Evolutionary conservation across 1,140 invertebrate genomes (phyloP), one percentile per base, ranked within the genome.

Genomic region (Magallana ariakensis): DNA sequence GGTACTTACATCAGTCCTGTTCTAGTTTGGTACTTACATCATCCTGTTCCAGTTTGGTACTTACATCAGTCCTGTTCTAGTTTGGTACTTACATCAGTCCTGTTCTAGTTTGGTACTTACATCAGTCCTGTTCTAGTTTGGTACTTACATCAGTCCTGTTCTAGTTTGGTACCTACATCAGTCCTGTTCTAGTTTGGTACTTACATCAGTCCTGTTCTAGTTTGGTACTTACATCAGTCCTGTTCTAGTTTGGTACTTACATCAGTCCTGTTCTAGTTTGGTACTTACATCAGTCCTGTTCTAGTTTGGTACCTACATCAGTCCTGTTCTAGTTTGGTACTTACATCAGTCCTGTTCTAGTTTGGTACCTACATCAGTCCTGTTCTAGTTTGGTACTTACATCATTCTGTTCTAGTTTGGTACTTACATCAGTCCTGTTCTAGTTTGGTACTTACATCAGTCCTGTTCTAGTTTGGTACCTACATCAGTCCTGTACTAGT

Each of bases 161-260:
- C 16, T 13, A 70, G 0, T 70, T 0, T 53, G 13, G 8, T 46
- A 90, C 92, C 90, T 91, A 95, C 93, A 93, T 97, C 97, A 0
- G 96, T 96, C n/a, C n/a, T n/a, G n/a, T n/a, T n/a, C n/a, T n/a
- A n/a, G n/a, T 33, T 33, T n/a, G 15, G 8, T 46, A 90, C 92
- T 91, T 91, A 95, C 93, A 93, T 97, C 97, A 0, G 96, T 96
- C 19, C 95, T 94, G 0, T 96, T 3, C 97, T 1, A 97, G 91
- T 7, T 96, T 96, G 97, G 16, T 22, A 66, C 62, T 66, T 66
- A 66, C 62, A 66, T 66, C 3, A 22, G 62, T 70, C 19, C n/a
- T 70, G 9, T 19, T 4, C 62, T 22, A 70, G 19, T 70, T 11
- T 19, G n/a, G 8, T 8, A 19, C 62, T 70, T 19, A 1, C 19